Evolutionary conservation across 2,888 invertebrate genomes (phyloP), one percentile per base, ranked within the genome.

Genomic region (Limnephilus auricula): DNA sequence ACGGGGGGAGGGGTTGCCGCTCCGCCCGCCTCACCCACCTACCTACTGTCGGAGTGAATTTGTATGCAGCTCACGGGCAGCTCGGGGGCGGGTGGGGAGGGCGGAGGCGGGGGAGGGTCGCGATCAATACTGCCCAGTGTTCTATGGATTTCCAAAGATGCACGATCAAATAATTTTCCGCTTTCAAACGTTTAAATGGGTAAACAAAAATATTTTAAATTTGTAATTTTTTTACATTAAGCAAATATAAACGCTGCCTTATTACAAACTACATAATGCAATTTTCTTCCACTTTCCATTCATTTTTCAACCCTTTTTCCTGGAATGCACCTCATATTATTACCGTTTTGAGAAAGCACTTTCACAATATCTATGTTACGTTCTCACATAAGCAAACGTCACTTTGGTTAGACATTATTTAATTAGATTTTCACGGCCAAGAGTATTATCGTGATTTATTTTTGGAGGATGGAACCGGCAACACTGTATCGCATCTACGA

Each of bases 101-200:
- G 79, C 79, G 78, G 90, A 90, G 50, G 91, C 32, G 86, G 87
- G 90, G 92, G 89, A 50, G 90, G 90, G 89, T 92, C 83, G 88
- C 92, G 93, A 93, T 93, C 93, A 93, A 93, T 93, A 93, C 93
- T 92, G 92, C 89, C 93, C 93, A 93, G 92, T 92, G 92, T 92
- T 92, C 91, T 91, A 91, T 91, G 92, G 93, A 92, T 92, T 92
- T 91, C 86, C 92, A 91, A 92, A 92, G 92, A 92, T 93, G 92
- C 92, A 92, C 90, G 92, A 92, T 92, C 88, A 90, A 92, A 92
- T 88, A 79, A 89, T 83, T 91, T 88, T 34, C 32, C 83, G 83
- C 50, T 85, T 89, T 91, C 89, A 83, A 32, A 82, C 34, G 65
- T n/a, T 65, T n/a, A 65, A 65, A 65, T 65, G 25, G 65, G 65